These are phyloP conservation scores for Motacilla alba DNA, from an alignment of 2,113 vertebrate species.

Conservation along the genomic window DNA sequence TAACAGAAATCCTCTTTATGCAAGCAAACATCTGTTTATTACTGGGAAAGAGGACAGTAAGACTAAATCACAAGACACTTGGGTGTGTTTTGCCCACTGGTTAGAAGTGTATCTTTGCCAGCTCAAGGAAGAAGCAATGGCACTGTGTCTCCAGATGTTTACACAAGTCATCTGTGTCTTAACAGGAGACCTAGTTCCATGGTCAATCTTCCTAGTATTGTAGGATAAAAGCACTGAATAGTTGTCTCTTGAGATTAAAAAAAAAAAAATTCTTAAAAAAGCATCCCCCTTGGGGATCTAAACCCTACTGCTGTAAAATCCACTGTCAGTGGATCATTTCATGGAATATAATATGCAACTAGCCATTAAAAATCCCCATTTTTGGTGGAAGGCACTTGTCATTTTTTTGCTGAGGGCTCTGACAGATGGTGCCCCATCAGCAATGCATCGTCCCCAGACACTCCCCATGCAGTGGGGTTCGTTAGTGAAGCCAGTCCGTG, in stretches of 20 bases:
- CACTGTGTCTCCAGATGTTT: neutral
- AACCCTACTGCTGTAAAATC: neutral
- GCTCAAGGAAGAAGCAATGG: neutral
- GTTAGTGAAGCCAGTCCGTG: conserved; percentile 24
- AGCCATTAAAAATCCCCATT: neutral
- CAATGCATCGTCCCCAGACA: neutral
- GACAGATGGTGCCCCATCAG: conserved; percentile 52
- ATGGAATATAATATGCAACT: neutral
- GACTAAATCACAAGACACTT: neutral
- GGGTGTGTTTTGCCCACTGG: neutral
- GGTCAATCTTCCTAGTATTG: neutral
- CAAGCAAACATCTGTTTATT: neutral
- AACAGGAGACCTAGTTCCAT: neutral
- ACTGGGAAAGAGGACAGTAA: neutral
- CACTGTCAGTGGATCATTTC: neutral
- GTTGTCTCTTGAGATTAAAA: neutral
- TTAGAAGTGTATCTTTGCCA: neutral
- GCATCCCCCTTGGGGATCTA: neutral
- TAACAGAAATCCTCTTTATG: neutral
- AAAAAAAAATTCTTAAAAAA: neutral
- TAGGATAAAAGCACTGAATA: neutral
- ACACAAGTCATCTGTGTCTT: neutral
- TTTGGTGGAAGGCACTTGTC: neutral
- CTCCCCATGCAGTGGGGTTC: neutral
- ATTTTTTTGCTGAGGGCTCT: neutral